These are phyloP conservation scores for Pristionchus mayeri DNA, from an alignment of 2,888 invertebrate species.

Conservation along the genomic window DNA sequence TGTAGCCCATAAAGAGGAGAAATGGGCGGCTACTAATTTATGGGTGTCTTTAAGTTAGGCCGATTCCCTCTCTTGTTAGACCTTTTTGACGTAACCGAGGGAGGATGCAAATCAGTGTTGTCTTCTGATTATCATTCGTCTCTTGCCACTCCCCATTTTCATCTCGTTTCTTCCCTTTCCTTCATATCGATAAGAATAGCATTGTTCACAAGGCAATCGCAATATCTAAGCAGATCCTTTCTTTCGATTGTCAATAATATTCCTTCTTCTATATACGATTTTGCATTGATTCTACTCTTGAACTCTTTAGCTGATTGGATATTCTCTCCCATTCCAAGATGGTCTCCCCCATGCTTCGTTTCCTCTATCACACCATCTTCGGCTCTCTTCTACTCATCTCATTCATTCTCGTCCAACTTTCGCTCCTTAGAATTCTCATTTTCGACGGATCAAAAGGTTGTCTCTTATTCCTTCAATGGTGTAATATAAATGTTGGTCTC, in stretches of 20 bases:
- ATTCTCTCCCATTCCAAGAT: too few species aligned
- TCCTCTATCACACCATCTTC: neutral
- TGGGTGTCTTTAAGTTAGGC: conserved; percentile 3
- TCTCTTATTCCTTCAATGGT: neutral
- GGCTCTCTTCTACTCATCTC: neutral
- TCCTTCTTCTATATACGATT: too few species aligned
- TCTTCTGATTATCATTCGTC: neutral
- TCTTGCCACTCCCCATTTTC: neutral
- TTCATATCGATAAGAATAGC: neutral
- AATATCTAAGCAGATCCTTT: neutral
- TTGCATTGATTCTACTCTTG: too few species aligned
- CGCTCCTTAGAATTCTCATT: neutral
- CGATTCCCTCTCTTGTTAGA: neutral
- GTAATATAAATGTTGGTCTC: neutral
- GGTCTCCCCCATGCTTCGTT: neutral
- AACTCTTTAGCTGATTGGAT: too few species aligned
- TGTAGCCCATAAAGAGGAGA: conserved; percentile 24
- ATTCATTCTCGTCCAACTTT: conserved; percentile 17
- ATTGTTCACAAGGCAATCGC: too few species aligned
- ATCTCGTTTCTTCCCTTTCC: neutral
- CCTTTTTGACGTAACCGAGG: neutral
- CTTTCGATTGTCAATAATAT: neutral
- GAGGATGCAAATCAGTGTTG: neutral
- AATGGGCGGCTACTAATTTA: conserved; percentile 9
- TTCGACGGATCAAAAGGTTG: neutral